A percentile compares a stretch with the other conserved stretches of the same genome.
These are phyloP conservation scores for Amorpha juglandis DNA, from an alignment of 2,888 invertebrate species.

Conservation along the genomic window DNA sequence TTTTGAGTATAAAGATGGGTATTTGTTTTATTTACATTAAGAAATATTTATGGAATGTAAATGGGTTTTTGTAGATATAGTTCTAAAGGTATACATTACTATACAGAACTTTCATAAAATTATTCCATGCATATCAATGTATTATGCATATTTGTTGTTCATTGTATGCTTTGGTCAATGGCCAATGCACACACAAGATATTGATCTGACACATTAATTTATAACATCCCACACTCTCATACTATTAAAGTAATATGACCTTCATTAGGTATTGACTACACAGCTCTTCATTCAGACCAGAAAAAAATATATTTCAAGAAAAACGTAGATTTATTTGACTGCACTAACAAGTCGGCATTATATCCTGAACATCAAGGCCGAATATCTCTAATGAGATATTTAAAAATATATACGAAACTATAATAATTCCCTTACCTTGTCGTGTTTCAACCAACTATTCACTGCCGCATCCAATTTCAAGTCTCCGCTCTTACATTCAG, in stretches of 20 bases:
- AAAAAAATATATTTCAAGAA: background rate
- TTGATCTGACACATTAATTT: constrained; percentile 23
- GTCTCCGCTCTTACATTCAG: constrained; percentile 76
- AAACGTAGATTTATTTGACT: background rate
- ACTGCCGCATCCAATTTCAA: constrained; percentile 86
- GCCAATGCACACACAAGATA: background rate
- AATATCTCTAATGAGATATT: background rate
- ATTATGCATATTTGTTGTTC: background rate
- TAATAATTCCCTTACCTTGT: constrained; percentile 83
- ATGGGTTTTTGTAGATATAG: no score
- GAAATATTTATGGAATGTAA: no score
- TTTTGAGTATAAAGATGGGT: no score
- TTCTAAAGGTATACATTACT: no score
- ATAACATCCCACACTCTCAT: constrained; percentile 11
- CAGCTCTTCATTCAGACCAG: background rate
- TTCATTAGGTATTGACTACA: background rate
- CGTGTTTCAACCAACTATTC: constrained; percentile 89
- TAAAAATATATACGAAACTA: constrained; percentile 8
- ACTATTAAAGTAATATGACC: constrained; percentile 2
- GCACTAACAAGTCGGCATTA: constrained; percentile 1
- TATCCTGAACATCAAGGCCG: background rate
- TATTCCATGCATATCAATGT: no score
- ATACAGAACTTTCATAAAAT: no score
- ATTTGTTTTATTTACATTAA: no score
- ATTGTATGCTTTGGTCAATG: background rate